These are phyloP conservation scores for Illadopsis cleaveri DNA, from an alignment of 2,113 vertebrate species.

Conservation along the genomic window DNA sequence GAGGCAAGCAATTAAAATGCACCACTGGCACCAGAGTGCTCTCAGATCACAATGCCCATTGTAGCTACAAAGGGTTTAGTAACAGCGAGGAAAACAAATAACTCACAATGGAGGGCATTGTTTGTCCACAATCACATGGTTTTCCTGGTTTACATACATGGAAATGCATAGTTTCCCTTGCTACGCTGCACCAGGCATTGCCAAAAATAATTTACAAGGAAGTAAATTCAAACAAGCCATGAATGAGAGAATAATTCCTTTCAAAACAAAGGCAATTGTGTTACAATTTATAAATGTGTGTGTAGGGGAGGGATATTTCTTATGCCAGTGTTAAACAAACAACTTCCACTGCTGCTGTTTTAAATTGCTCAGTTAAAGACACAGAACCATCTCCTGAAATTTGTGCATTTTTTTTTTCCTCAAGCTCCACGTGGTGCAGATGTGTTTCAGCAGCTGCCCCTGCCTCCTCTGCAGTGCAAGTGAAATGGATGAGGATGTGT, in stretches of 20 bases:
- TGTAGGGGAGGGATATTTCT: not conserved
- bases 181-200: not conserved
- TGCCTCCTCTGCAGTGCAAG: not conserved
- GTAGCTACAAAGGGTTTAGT: not conserved
- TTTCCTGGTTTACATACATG: slow-evolving; percentile 14
- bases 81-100: slow-evolving; percentile 35
- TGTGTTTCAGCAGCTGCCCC: not conserved
- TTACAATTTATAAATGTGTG: not conserved
- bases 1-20: not conserved
- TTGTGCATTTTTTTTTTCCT: not conserved
- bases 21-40: not conserved
- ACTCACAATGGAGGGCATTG: not conserved
- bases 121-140: slow-evolving; percentile 13
- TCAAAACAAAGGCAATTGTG: slow-evolving; percentile 47
- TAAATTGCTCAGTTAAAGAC: not conserved
- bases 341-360: accelerated
- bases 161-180: slow-evolving; percentile 31
- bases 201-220: slow-evolving; percentile 36
- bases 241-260: slow-evolving; percentile 15
- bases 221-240: slow-evolving; percentile 25
- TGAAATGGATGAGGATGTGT: not conserved
- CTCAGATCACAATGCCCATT: not conserved
- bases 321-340: not conserved
- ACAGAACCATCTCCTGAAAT: not conserved
- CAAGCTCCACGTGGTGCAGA: not conserved